phyloP scores from a whole-genome alignment of 2,888 invertebrate genomes.

The Camponotus fellah region DNA sequence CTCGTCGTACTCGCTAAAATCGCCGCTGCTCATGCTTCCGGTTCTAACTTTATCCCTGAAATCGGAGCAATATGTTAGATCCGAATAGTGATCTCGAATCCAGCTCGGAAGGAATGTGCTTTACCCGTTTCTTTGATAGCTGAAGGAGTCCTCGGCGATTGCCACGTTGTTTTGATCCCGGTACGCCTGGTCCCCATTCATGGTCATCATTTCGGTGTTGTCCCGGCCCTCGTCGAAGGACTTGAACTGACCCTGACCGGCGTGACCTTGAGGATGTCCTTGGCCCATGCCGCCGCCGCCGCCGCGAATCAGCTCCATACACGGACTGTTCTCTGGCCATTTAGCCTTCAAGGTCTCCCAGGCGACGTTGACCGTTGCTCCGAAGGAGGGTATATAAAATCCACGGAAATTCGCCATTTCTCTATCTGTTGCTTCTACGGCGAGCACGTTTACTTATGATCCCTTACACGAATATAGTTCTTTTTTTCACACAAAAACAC shows the following conservation, averaged over 20 bases:
- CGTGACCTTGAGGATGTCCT: constrained; percentile 75
- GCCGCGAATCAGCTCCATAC: constrained; percentile 85
- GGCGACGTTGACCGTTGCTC: constrained; percentile 93
- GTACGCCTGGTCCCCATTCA: constrained; percentile 84
- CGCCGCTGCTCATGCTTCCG: constrained; percentile 87
- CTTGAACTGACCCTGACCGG: constrained; percentile 76
- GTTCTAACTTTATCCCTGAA: constrained; percentile 83
- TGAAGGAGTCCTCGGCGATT: constrained; percentile 84
- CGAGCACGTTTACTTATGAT: constrained; percentile 38
- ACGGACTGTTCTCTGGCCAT: constrained; percentile 90
- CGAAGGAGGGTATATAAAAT: constrained; percentile 91
- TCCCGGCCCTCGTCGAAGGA: constrained; percentile 82
- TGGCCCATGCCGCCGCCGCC: constrained; percentile 73
- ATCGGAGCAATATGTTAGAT: constrained; percentile 25
- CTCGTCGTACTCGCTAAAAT: constrained; percentile 91
- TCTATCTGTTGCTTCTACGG: constrained; percentile 60
- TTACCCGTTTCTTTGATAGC: constrained; percentile 84
- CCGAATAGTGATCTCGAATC: neutral
- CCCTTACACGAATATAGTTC: neutral
- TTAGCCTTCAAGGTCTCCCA: constrained; percentile 93
- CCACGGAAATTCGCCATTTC: constrained; percentile 89
- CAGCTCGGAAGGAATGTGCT: constrained; percentile 2
- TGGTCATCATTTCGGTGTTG: constrained; percentile 85
- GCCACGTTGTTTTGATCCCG: constrained; percentile 82
- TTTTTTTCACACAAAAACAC: neutral